Base-by-base conservation (phyloP, 2,113 vertebrate species). In the Gallinago undulata region DNA sequence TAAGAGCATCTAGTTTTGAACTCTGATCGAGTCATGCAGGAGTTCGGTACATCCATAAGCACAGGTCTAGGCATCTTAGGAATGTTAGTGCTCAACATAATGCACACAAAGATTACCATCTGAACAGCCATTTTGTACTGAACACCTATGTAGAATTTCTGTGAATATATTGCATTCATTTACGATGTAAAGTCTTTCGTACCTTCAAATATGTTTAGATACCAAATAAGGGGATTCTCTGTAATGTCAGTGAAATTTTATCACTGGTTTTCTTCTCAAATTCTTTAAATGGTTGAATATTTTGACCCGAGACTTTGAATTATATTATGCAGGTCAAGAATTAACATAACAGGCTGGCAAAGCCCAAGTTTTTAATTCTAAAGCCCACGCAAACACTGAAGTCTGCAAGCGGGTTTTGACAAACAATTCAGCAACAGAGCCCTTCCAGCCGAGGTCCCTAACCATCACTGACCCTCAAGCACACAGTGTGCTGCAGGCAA, bases 71-170 rank as follows among this genome's bases (percentile, higher is more conserved):
- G 83, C 92, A 95, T 84, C 55, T 66, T 27, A 88, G 76, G 79
- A 95, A 88, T 63, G 37, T n/a, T 21, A 85, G 79, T 35, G 76
- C 37, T 86, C 72, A 95, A 88, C 37, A 33, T 31, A 94, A 95
- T 3, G 10, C 33, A 78, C 43, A 62, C 22, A 48, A 78, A 69
- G 75, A 83, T 57, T 83, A 84, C 45, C 37, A 80, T 57, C 55
- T 86, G 53, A 92, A 88, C 59, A 77, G 79, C 28, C 47, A 86
- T 77, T 93, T 86, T 62, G 64, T 83, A 64, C 70, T 14, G 33
- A 78, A 88, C 64, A 93, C 14, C 45, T 66, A 66, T 66, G 76
- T 55, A 33, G 35, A 77, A 78, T 59, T 94, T 73, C 47, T 41
- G 12, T 24, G 19, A 81, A 70, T 75, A 81, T n/a, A 90, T 31